Percentiles rank a stretch among this genome's conserved stretches.
Conservation (phyloP, 2,888 invertebrate species). For the Apodemia mormo region DNA sequence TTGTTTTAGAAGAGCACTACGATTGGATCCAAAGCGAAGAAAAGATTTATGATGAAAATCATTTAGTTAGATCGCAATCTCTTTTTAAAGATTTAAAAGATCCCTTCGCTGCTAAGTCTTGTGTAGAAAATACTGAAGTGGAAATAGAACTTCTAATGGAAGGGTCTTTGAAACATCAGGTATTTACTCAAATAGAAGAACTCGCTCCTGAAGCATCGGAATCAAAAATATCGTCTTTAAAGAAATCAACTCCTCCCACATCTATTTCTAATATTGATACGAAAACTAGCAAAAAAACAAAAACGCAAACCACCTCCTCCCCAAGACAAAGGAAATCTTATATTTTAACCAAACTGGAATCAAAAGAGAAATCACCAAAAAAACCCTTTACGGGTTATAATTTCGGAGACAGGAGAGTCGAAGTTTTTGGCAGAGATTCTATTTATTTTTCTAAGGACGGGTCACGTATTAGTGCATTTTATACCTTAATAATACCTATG, state of each 20-base stretch:
- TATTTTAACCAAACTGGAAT: conserved; percentile 32
- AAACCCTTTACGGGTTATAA: conserved; percentile 67
- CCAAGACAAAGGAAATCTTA: conserved; percentile 45
- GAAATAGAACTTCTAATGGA: conserved; percentile 64
- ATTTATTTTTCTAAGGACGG: conserved; percentile 69
- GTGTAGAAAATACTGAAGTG: conserved; percentile 56
- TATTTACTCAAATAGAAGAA: conserved; percentile 46
- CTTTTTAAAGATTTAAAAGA: conserved; percentile 46
- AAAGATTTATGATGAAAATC: conserved; percentile 55
- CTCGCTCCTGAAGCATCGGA: conserved; percentile 37
- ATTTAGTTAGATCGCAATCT: conserved; percentile 47
- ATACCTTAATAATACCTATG: conserved; percentile 62
- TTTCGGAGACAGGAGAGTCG: conserved; percentile 67
- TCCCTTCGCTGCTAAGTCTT: conserved; percentile 48
- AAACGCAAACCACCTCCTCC: conserved; percentile 43
- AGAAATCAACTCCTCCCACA: conserved; percentile 44
- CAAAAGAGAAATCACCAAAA: conserved; percentile 37
- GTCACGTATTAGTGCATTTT: conserved; percentile 54
- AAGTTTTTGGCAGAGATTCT: conserved; percentile 68
- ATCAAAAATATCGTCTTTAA: conserved; percentile 35
- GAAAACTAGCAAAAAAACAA: conserved; percentile 54
- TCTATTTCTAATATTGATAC: conserved; percentile 45
- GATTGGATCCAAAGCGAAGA: conserved; percentile 74
- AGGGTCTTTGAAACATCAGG: conserved; percentile 68
- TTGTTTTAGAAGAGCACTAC: conserved; percentile 70